A percentile compares a stretch with the other conserved stretches of the same genome.
Conservation (phyloP, 2,797 vertebrate genomes). For the Sphenodon punctatus region DNA sequence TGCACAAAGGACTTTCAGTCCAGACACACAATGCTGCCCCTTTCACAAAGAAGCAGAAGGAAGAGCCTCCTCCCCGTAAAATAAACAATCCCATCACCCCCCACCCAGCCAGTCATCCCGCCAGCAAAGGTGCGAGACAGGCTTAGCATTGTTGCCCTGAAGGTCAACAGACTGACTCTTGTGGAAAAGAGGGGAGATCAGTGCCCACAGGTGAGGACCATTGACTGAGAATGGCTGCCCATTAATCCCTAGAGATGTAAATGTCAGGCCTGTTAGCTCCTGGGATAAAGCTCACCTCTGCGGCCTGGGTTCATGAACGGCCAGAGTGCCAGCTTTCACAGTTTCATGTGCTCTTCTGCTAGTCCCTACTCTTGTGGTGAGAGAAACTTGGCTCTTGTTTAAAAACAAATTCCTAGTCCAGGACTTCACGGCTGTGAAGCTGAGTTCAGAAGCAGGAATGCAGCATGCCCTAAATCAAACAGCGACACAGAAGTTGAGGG, state of each 20-base stretch:
- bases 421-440: no score
- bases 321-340: no score
- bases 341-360: no score
- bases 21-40: conserved; percentile 25
- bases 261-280: background rate
- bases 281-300: no score
- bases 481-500: no score
- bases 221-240: background rate
- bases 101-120: background rate
- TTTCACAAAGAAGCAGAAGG: conserved; percentile 31
- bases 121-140: background rate
- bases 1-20: background rate
- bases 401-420: no score
- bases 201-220: background rate
- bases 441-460: no score
- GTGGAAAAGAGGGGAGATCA: background rate
- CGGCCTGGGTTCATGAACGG: no score
- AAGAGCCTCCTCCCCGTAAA: conserved; percentile 32
- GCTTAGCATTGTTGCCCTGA: background rate
- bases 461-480: no score
- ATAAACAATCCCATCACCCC: conserved; percentile 26
- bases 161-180: background rate
- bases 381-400: no score
- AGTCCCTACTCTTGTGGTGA: no score
- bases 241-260: background rate